Evolutionary conservation across 2,888 invertebrate genomes (phyloP).

Genomic region (Rhagonycha lutea): DNA sequence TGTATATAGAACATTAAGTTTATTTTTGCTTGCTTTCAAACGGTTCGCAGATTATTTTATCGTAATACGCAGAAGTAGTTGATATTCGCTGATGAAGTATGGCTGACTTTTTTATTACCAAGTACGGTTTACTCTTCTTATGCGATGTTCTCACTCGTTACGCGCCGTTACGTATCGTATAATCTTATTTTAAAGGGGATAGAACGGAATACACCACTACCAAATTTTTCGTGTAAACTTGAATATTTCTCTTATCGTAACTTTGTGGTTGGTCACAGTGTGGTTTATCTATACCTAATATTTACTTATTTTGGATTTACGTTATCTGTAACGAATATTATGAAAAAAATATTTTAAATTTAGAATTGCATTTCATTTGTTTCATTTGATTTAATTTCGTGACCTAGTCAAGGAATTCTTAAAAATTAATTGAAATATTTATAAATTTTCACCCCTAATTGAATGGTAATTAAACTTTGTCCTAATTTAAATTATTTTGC

Average conservation of each 20-base stretch:
- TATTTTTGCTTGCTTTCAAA: conserved; percentile 39
- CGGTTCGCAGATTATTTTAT: conserved; percentile 28
- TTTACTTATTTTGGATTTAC: no score
- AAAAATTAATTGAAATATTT: not conserved
- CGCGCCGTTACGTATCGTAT: not conserved
- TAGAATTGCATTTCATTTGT: no score
- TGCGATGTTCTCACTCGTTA: not conserved
- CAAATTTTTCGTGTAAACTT: not conserved
- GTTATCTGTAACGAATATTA: no score
- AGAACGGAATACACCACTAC: not conserved
- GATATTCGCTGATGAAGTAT: conserved; percentile 29
- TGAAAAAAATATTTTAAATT: no score
- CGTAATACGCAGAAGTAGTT: conserved; percentile 31
- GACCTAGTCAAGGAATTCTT: not conserved
- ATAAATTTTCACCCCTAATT: not conserved
- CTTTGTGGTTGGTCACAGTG: not conserved
- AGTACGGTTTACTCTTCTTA: conserved; percentile 3
- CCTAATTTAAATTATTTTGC: not conserved
- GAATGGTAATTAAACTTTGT: not conserved
- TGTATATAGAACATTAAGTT: conserved; percentile 34
- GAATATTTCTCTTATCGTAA: not conserved
- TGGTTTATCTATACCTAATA: not conserved
- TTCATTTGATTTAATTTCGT: not conserved
- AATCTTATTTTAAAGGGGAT: conserved; percentile 1
- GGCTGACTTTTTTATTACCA: conserved; percentile 27